phyloP scores from a whole-genome alignment of 2,113 vertebrate species.

The zebrafish (Danio rerio) region GRCz12tu NC_133180.1:63774001-63774500 shows the following conservation, averaged over 20 bases:
- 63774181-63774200: not conserved
- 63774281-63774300: not conserved
- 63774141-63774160: not conserved
- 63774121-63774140: not conserved
- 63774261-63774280: not conserved
- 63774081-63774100: constrained; percentile 12
- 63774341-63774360: constrained; percentile 48
- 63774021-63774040: constrained; percentile 27
- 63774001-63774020: constrained; percentile 12
- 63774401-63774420: constrained; percentile 20
- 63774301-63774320: not conserved
- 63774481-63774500: constrained; percentile 81
- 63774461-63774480: constrained; percentile 72
- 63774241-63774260: no score
- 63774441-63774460: constrained; percentile 10
- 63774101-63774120: not conserved
- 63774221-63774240: not conserved
- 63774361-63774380: not conserved
- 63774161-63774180: not conserved
- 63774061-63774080: constrained; percentile 28
- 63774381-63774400: constrained; percentile 55
- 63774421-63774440: constrained; percentile 26
- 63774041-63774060: constrained; percentile 56
- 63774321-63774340: constrained; percentile 19
- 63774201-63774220: not conserved